phyloP scores from a whole-genome alignment of 2,797 vertebrate species.

The Rhadinocentrus ornatus region DNA sequence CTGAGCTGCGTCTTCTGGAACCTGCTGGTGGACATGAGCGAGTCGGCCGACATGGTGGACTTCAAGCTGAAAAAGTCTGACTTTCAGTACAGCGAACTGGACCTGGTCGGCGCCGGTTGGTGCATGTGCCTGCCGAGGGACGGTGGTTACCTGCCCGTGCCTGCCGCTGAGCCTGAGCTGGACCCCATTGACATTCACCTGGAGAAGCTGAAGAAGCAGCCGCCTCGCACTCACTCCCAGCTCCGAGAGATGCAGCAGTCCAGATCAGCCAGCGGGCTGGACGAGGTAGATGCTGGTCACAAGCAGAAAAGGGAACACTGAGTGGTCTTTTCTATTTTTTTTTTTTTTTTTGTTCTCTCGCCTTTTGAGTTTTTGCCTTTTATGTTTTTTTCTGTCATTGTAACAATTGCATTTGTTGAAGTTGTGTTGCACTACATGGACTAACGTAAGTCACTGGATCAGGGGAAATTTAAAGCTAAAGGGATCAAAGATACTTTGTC shows the following conservation, averaged over 20 bases:
- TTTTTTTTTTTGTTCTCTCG: slow-evolving; percentile 11
- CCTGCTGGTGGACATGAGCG: slow-evolving; percentile 86
- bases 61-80: slow-evolving; percentile 79
- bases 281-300: slow-evolving; percentile 79
- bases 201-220: slow-evolving; percentile 76
- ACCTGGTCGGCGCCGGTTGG: slow-evolving; percentile 88
- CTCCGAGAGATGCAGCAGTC: slow-evolving; percentile 72
- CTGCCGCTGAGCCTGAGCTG: slow-evolving; percentile 73
- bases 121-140: slow-evolving; percentile 90
- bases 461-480: slow-evolving; percentile 29
- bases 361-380: slow-evolving; percentile 52
- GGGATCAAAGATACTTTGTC: slow-evolving; percentile 50
- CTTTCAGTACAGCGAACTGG: slow-evolving; percentile 81
- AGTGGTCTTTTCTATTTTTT: slow-evolving; percentile 26
- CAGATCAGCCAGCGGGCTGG: slow-evolving; percentile 66
- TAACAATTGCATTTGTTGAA: slow-evolving; percentile 56
- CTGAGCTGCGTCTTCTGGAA: slow-evolving; percentile 90
- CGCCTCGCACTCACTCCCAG: slow-evolving; percentile 66
- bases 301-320: slow-evolving; percentile 78
- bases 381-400: slow-evolving; percentile 38
- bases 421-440: slow-evolving; percentile 72
- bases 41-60: slow-evolving; percentile 85
- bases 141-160: slow-evolving; percentile 87
- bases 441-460: slow-evolving; percentile 42
- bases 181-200: slow-evolving; percentile 77